A percentile compares a stretch with the other conserved stretches of the same genome.
Conservation (phyloP, 2,888 invertebrate genomes). For the Meiosimyza decipiens region DNA sequence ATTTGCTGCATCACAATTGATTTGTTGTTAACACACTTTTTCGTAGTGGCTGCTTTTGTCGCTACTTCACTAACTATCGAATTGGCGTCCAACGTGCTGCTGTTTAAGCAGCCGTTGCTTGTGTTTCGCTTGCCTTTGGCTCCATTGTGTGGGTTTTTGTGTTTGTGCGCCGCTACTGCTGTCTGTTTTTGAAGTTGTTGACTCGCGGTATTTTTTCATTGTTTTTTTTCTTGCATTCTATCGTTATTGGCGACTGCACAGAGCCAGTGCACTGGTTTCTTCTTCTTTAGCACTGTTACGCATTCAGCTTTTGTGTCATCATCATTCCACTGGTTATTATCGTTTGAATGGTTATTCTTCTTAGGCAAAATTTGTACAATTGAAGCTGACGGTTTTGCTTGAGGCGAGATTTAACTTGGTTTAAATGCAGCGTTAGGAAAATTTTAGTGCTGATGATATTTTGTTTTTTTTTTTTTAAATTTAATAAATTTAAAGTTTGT, state of each 20-base stretch:
- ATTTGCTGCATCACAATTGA: constrained; percentile 29
- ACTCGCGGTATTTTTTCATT: background rate
- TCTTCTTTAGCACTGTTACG: too few species aligned
- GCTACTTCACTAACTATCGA: background rate
- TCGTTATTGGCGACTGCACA: background rate
- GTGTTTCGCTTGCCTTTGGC: background rate
- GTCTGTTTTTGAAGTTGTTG: background rate
- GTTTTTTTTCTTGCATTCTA: background rate
- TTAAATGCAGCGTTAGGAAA: too few species aligned
- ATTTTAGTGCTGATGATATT: too few species aligned
- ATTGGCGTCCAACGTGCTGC: constrained; percentile 9
- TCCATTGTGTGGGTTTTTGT: background rate
- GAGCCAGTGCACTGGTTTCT: background rate
- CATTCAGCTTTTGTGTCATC: too few species aligned
- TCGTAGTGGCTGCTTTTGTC: background rate
- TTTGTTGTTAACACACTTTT: constrained; percentile 30
- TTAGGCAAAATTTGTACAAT: too few species aligned
- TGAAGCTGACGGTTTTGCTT: too few species aligned
- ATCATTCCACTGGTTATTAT: too few species aligned
- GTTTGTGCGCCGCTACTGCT: background rate
- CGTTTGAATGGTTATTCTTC: too few species aligned
- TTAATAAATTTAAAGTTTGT: too few species aligned
- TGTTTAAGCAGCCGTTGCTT: background rate
- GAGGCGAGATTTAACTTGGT: too few species aligned
- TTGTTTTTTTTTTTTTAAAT: too few species aligned